Evolutionary conservation across 2,888 invertebrate species (phyloP), one percentile per base, ranked within the genome.

Genomic region (Gari tellinella): DNA sequence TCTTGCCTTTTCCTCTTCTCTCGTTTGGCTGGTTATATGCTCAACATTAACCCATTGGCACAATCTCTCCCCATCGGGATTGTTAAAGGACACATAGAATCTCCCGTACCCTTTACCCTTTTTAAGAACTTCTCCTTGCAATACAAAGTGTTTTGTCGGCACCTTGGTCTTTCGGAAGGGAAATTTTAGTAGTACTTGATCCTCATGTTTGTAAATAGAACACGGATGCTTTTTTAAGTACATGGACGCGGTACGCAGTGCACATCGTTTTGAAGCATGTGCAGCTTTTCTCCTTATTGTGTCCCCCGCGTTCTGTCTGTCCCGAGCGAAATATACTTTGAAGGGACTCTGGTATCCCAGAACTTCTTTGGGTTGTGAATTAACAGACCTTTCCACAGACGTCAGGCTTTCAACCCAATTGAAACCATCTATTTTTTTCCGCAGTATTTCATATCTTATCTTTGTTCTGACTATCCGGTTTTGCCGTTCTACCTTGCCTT

Each of bases 341-440:
- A 57, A 49, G 14, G 56, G 49, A 3, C 46, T 38, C 38, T 55
- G 48, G n/a, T 64, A 64, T 1, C 23, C 56, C 23, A 57, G 19
- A 15, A 57, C 51, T 21, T 65, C 65, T n/a, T 65, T 65, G 5
- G 56, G 56, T 38, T 65, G 64, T n/a, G 14, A 21, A 41, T 65
- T 56, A 15, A 56, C 40, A 12, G 38, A 17, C 10, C 2, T 15
- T 14, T 3, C 14, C 25, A 64, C 12, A 14, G 38, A 43, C 8
- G 7, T 7, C 5, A 64, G 19, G 17, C 17, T 31, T 48, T 37
- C 48, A 10, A 23, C 55, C 55, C 46, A 55, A 37, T 55, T 64
- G 21, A 38, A 38, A 23, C 63, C 63, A 1, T 12, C 26, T n/a
- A 7, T 15, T 4, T 40, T 40, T 12, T 21, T 21, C 25, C 17